These are phyloP conservation scores for Portevinia maculata DNA, from an alignment of 2,888 invertebrate genomes.

Conservation along the genomic window DNA sequence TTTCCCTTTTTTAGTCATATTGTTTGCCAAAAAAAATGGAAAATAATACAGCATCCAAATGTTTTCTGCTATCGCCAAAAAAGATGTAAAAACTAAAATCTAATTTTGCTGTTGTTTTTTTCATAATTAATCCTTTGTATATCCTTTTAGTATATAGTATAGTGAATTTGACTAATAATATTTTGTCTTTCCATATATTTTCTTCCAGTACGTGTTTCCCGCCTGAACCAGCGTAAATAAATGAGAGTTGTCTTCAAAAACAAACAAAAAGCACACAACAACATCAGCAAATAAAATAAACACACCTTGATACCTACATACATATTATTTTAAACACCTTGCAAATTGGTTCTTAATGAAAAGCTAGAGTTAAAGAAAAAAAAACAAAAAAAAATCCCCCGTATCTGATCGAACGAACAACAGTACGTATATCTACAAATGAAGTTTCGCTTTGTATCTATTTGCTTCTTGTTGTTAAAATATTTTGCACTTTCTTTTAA, in stretches of 20 bases:
- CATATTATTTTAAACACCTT: conserved; percentile 58
- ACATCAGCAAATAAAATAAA: conserved; percentile 54
- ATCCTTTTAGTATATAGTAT: conserved; percentile 57
- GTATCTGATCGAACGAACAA: conserved; percentile 75
- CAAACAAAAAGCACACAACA: conserved; percentile 57
- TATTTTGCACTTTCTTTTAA: background rate
- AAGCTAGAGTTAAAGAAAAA: conserved; percentile 74
- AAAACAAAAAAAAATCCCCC: conserved; percentile 40
- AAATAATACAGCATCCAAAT: conserved; percentile 63
- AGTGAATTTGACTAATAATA: conserved; percentile 66
- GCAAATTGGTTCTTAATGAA: conserved; percentile 22
- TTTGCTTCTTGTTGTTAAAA: conserved; percentile 22
- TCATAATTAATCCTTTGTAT: conserved; percentile 42
- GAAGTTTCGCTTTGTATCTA: conserved; percentile 23
- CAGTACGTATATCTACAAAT: conserved; percentile 63
- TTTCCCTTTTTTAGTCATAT: conserved; percentile 26
- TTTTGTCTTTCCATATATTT: conserved; percentile 75
- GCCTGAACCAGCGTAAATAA: conserved; percentile 89
- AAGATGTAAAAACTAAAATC: conserved; percentile 29
- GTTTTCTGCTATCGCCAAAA: conserved; percentile 38
- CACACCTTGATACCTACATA: conserved; percentile 68
- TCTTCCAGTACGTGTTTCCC: conserved; percentile 96
- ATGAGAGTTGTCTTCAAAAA: conserved; percentile 76
- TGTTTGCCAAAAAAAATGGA: conserved; percentile 39
- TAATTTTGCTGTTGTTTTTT: conserved; percentile 40